Evolutionary conservation across 2,888 invertebrate species (phyloP), one percentile per base, ranked within the genome.

Genomic region (Drosophila suboccidentalis): DNA sequence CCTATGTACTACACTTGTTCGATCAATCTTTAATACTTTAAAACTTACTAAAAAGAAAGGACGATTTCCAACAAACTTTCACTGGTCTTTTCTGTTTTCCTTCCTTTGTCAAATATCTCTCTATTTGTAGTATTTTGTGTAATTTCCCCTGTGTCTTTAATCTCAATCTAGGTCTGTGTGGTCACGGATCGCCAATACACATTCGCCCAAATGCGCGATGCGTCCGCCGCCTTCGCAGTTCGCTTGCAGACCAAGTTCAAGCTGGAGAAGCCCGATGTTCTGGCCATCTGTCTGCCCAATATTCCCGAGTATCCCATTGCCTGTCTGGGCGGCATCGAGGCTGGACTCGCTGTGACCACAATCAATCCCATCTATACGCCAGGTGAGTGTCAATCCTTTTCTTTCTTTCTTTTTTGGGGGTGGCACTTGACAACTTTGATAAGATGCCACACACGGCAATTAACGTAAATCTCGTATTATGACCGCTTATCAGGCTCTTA

Each of bases 311-410:
- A 94, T 87, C 94, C 95, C 0, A 93, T 96, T 13, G 94, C 95
- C 1, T 91, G 94, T 10, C 88, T 96, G 84, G 97, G 96, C 0
- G 94, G 95, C 32, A 83, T 96, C 34, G 95, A 95, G 82, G 96
- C 96, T 46, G 96, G 96, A 1, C 93, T 96, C 1, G 88, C 95
- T 11, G 94, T 95, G 3, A 96, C 96, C 0, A 95, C 96, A 0
- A 93, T 97, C 8, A 97, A 97, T 93, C 96, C 97, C 0, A 91
- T 94, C 69, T 97, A 97, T 86, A 97, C 95, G 36, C 93, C 94
- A 46, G 93, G 95, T 95, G 87, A 93, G 85, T 29, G 10, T 3
- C 26, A 8, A 32, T 4, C 15, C 17, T 32, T 11, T 15, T 17
- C 4, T 26, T 11, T 26, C 11, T 19, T 22, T 0, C 4, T 22